Percentiles rank a stretch among this genome's conserved stretches.
phyloP scores from a whole-genome alignment of 2,888 invertebrate genomes.

The Taphrorychus bicolor region DNA sequence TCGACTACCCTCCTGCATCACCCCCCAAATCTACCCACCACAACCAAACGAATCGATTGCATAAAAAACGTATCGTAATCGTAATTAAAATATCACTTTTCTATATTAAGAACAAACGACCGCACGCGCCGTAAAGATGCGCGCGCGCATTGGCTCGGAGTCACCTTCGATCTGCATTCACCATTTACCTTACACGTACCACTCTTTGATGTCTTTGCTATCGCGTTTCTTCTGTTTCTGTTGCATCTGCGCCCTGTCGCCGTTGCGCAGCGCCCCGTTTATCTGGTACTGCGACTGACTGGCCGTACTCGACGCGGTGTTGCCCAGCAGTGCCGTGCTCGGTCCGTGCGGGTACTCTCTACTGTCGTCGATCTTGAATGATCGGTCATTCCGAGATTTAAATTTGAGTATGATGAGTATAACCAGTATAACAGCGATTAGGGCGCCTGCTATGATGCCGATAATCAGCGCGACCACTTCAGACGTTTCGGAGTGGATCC shows the following conservation, averaged over 20 bases:
- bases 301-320: slow-evolving; percentile 60
- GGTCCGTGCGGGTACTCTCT: slow-evolving; percentile 77
- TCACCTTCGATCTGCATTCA: slow-evolving; percentile 40
- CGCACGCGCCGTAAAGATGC: slow-evolving; percentile 1
- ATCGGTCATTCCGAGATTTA: slow-evolving; percentile 84
- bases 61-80: not conserved
- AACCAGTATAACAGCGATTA: slow-evolving; percentile 89
- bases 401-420: slow-evolving; percentile 90
- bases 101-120: slow-evolving; percentile 28
- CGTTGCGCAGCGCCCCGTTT: slow-evolving; percentile 63
- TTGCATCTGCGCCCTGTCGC: slow-evolving; percentile 57
- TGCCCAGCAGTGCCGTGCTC: slow-evolving; percentile 77
- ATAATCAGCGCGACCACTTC: slow-evolving; percentile 81
- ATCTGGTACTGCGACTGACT: slow-evolving; percentile 62
- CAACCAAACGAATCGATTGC: not conserved
- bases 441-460: slow-evolving; percentile 88
- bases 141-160: slow-evolving; percentile 55
- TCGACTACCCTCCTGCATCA: not conserved
- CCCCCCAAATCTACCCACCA: not conserved
- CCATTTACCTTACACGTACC: slow-evolving; percentile 81
- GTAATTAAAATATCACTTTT: slow-evolving; percentile 38
- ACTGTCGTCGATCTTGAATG: slow-evolving; percentile 91
- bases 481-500: slow-evolving; percentile 72
- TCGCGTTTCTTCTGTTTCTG: slow-evolving; percentile 70
- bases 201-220: slow-evolving; percentile 93